phyloP scores from a whole-genome alignment of 1,140 invertebrate species.

The Belonocnema kinseyi region DNA sequence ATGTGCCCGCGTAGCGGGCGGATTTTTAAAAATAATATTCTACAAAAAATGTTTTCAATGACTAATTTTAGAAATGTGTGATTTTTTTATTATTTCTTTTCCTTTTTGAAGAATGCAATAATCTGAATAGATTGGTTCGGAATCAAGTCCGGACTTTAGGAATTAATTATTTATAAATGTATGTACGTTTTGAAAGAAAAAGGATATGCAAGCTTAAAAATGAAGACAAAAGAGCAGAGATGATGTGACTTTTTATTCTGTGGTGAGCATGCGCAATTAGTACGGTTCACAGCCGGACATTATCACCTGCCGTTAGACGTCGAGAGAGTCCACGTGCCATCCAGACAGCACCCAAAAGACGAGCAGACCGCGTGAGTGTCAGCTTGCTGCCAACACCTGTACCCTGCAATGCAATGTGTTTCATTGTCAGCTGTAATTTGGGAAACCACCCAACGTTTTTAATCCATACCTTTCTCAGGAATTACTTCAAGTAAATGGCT shows the following conservation, averaged over 20 bases:
- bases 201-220: neutral
- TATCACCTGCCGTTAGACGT: conserved; percentile 26
- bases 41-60: too few species aligned
- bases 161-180: neutral
- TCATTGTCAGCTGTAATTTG: conserved; percentile 25
- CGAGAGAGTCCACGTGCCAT: conserved; percentile 23
- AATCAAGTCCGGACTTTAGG: neutral
- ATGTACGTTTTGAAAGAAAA: neutral
- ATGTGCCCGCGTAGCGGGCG: too few species aligned
- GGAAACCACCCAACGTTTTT: conserved; percentile 8
- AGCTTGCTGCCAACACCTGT: conserved; percentile 30
- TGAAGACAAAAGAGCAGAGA: neutral
- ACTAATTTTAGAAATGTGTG: too few species aligned
- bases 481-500: neutral
- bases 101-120: too few species aligned
- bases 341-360: conserved; percentile 26
- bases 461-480: neutral
- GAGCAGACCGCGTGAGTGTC: conserved; percentile 1
- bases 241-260: neutral
- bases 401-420: conserved; percentile 10
- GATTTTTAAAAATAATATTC: too few species aligned
- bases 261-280: conserved; percentile 4
- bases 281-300: conserved; percentile 24
- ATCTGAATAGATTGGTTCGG: too few species aligned
- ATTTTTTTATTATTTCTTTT: too few species aligned